Base-by-base conservation (phyloP, 23 tunicate species). In the Halocynthia aurantium region DNA sequence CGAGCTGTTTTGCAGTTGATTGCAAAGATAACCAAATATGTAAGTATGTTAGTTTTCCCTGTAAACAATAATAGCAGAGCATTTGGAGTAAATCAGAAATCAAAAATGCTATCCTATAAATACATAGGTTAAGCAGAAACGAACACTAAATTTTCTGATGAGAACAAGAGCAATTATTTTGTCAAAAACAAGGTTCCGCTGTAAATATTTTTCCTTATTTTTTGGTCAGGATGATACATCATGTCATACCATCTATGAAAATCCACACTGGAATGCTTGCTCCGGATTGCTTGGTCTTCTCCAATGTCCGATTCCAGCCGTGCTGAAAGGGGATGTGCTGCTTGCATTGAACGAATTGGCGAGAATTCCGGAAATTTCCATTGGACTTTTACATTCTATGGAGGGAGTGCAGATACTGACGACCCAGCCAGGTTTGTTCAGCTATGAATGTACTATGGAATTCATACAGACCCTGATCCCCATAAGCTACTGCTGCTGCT, bases 301-400 rank as follows among this genome's bases (percentile, higher is more conserved):
- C 55, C 98, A 92, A 76, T 92, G 98, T 73, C 85, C 87, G 7
- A 73, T 92, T 6, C 98, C 98, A 13, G 80, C 84, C 68, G 65
- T n/a, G 20, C 70, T 92, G 52, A 92, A 92, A 82, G 98, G 88
- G 9, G 98, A 92, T 53, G 79, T 92, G 6, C 69, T 92, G 73
- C 67, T 65, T 6, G 98, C 81, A 12, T 82, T 92, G 57, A 65
- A 86, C 52, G 88, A 86, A 56, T 82, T 92, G 6, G 85, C 84
- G 2, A 69, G 92, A 65, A 68, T 83, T 15, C 84, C 90, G 5
- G 98, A 88, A 15, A 77, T 92, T 44, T 86, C 82, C 7, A 63
- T 67, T 8, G 92, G 85, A 13, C 61, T 92, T n/a, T 63, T 86
- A 49, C 98, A 92, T 50, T 81, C 77, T 9, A 72, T 73, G 53